Evolutionary conservation across 2,113 vertebrate species (phyloP).

Genomic region (Pseudorectes ferrugineus): DNA sequence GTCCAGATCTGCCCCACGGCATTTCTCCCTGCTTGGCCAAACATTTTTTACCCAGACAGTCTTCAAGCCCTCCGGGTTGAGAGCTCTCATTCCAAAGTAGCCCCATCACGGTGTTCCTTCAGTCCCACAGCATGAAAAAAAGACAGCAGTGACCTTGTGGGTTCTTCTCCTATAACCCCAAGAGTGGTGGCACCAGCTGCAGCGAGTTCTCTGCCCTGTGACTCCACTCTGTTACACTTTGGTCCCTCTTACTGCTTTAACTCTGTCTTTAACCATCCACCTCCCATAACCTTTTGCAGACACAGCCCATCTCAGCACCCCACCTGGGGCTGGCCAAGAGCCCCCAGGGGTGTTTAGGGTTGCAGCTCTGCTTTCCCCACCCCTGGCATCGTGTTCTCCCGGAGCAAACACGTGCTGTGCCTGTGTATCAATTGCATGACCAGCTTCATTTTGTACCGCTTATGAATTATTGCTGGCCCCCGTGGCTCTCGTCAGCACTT

Average conservation of each 20-base stretch:
- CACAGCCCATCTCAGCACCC: neutral
- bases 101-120: accelerated
- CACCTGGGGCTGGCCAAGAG: neutral
- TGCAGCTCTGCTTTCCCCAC: neutral
- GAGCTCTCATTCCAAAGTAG: neutral
- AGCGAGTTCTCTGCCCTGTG: neutral
- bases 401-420: neutral
- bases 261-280: neutral
- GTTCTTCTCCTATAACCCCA: neutral
- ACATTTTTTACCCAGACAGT: neutral
- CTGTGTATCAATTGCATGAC: neutral
- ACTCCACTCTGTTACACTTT: neutral
- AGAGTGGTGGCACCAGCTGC: neutral
- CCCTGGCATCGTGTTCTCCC: accelerated
- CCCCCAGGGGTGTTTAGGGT: neutral
- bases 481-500: neutral
- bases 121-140: neutral
- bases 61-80: neutral
- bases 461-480: slow-evolving; percentile 15
- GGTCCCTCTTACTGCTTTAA: neutral
- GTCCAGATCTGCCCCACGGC: neutral
- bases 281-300: neutral
- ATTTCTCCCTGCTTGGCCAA: neutral
- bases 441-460: neutral
- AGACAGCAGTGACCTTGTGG: neutral